Evolutionary conservation across 2,888 invertebrate genomes (phyloP), one percentile per base, ranked within the genome.

Genomic region (Hymenopus coronatus): DNA sequence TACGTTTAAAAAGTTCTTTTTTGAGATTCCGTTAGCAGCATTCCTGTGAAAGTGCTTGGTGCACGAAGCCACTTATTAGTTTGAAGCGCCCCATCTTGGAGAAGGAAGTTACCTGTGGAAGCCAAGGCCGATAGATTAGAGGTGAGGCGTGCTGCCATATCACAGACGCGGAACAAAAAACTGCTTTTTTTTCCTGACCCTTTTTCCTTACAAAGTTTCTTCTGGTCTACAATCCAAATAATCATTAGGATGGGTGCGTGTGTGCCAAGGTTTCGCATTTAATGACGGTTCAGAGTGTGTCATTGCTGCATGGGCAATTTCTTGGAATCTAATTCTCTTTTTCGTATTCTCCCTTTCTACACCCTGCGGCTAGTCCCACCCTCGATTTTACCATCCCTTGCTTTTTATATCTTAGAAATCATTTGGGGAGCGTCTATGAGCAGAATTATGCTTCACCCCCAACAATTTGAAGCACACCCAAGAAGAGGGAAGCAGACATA

Each of bases 171-270:
- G 54, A 20, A 25, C 20, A 70, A 70, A 25, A 70, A 70, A 70
- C 20, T 15, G 14, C 8, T 54, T 20, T 70, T 25, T 70, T 25
- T 70, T 70, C 20, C 54, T 70, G 54, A 20, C 54, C 54, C 54
- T 70, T 70, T 70, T 70, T 70, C 54, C 30, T 86, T 81, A 28
- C 81, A 40, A 25, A 40, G 82, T 87, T 87, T 86, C 82, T 70
- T 87, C 46, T 82, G 82, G 30, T 82, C 82, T 82, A 81, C 87
- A 87, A 87, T 87, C 87, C 54, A 87, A 87, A 87, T 87, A 87
- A 87, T 87, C 30, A 27, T 70, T 28, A 87, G 81, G 81, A 82
- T 28, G 70, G 33, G 70, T 30, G 28, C 46, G 85, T 85, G 85
- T 54, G 85, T 85, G 85, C 27, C 14, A 28, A 46, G 87, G n/a